These are phyloP conservation scores for Colossoma macropomum DNA, from an alignment of 2,113 vertebrate species.

Conservation along the genomic window DNA sequence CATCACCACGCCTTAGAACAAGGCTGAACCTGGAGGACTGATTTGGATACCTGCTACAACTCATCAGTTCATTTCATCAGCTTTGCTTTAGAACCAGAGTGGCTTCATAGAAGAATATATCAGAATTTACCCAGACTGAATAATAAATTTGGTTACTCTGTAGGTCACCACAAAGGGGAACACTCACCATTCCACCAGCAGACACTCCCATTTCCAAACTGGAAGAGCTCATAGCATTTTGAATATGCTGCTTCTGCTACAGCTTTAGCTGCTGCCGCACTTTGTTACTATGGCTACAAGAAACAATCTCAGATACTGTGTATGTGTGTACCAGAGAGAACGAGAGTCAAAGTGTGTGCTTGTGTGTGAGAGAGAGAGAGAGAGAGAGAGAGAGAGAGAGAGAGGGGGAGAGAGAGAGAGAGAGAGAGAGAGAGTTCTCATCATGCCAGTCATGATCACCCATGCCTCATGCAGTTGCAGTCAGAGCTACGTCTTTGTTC, in stretches of 20 bases:
- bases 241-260: background rate
- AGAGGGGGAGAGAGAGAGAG: background rate
- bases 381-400: background rate
- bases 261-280: background rate
- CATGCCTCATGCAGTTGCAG: slow-evolving; percentile 7
- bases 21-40: background rate
- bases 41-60: background rate
- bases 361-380: background rate
- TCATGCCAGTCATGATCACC: slow-evolving; percentile 52
- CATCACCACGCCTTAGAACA: background rate
- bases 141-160: background rate
- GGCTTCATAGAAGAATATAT: background rate
- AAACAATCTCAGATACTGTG: slow-evolving; percentile 34
- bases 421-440: slow-evolving; percentile 22
- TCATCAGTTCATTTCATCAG: background rate
- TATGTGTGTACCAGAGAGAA: background rate
- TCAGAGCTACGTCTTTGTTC: slow-evolving; percentile 20
- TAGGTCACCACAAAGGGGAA: background rate
- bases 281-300: slow-evolving; percentile 50
- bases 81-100: background rate
- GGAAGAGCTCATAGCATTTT: background rate
- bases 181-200: background rate
- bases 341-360: background rate
- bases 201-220: background rate
- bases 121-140: background rate